A percentile compares a stretch with the other conserved stretches of the same genome.
phyloP scores from a whole-genome alignment of 2,888 invertebrate genomes.

The Drosophila maculinotata region DNA sequence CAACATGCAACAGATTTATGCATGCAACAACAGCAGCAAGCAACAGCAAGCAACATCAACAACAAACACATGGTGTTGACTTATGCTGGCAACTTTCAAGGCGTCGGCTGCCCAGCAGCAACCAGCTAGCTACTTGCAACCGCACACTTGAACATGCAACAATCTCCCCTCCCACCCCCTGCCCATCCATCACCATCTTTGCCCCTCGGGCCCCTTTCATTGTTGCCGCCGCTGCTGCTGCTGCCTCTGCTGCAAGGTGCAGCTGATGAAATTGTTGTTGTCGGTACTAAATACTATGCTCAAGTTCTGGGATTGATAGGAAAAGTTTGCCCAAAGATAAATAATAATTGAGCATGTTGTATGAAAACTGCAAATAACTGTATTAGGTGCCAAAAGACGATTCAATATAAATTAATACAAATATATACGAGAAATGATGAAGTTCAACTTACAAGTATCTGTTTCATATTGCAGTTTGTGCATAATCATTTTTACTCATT shows the following conservation, averaged over 20 bases:
- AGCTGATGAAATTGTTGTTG: constrained; percentile 25
- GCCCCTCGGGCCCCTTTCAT: constrained; percentile 35
- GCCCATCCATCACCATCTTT: neutral
- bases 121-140: constrained; percentile 29
- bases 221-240: constrained; percentile 43
- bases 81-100: constrained; percentile 67
- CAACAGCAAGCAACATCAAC: constrained; percentile 19
- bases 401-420: no score
- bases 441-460: no score
- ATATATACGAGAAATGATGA: no score
- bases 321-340: constrained; percentile 15
- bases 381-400: no score
- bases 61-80: constrained; percentile 72
- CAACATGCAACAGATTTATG: constrained; percentile 82
- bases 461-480: no score
- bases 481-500: no score
- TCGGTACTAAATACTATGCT: constrained; percentile 24
- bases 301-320: constrained; percentile 22
- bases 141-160: constrained; percentile 67
- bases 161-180: constrained; percentile 13
- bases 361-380: no score
- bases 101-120: constrained; percentile 53
- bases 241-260: constrained; percentile 52
- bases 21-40: constrained; percentile 59
- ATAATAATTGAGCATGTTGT: constrained; percentile 5